Base-by-base conservation (phyloP, 2,888 invertebrate genomes). In the Hydriomena furcata region DNA sequence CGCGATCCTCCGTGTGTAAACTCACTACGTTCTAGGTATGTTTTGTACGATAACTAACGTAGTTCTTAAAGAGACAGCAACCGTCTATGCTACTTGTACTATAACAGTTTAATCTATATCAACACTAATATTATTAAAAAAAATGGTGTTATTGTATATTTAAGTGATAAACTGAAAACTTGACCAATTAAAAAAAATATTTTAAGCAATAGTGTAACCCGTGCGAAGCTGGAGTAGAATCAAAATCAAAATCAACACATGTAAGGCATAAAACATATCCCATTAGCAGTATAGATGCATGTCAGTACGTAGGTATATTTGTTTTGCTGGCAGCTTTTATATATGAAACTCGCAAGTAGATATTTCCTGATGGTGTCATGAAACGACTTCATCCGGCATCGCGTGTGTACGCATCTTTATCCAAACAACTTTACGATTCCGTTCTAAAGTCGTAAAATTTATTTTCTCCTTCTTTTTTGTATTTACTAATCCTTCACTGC, bases 1-100 rank as follows among this genome's bases (percentile, higher is more conserved):
- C 74, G 73, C 73, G 68, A 64, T 62, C 63, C 59, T 58, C 50
- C 58, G 52, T 63, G 62, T 63, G 69, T 65, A 63, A 34, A n/a
- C n/a, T n/a, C n/a, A n/a, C n/a, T n/a, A n/a, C n/a, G n/a, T n/a
- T n/a, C n/a, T n/a, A n/a, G n/a, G n/a, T n/a, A n/a, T n/a, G n/a
- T n/a, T n/a, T n/a, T n/a, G n/a, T n/a, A n/a, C n/a, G n/a, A n/a
- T n/a, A n/a, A n/a, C n/a, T n/a, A n/a, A n/a, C n/a, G n/a, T 27
- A 2, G 10, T 27, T 27, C 5, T 10, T 5, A 10, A 27, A 5
- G 8, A 10, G 3, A 5, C 10, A 27, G 2, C 27, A 3, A 27
- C n/a, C n/a, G 7, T n/a, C 7, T 25, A 2, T n/a, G 8, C 4
- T 17, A 3, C 2, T 4, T 17, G 17, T 3, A 17, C 2, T 17